These are phyloP conservation scores for Platycnemis pennipes DNA, from an alignment of 2,888 invertebrate genomes.

Conservation along the genomic window DNA sequence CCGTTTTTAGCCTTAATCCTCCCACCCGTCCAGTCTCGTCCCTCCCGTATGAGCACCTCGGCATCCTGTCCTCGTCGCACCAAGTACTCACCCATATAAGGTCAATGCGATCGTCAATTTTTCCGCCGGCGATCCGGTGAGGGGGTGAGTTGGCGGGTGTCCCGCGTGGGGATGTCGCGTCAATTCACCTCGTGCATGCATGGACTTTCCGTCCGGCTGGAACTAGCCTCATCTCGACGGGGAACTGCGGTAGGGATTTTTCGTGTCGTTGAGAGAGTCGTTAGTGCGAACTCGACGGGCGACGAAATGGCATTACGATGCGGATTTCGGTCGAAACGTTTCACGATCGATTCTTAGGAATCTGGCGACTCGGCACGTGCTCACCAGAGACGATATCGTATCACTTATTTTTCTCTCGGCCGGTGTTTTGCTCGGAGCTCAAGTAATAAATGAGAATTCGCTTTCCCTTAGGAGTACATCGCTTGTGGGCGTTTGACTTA, in stretches of 20 bases:
- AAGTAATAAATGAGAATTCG: background rate
- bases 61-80: conserved; percentile 19
- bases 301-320: background rate
- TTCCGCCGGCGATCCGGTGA: background rate
- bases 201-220: background rate
- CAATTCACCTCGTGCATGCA: background rate
- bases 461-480: background rate
- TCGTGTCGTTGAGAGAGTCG: background rate
- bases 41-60: background rate
- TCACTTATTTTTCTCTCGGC: background rate
- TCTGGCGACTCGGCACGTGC: background rate
- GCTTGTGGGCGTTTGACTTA: no score
- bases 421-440: background rate
- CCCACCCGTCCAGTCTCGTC: conserved; percentile 15
- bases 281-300: background rate
- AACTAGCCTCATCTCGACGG: background rate
- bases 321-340: background rate
- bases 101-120: conserved; percentile 64
- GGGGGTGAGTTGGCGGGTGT: background rate
- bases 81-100: conserved; percentile 42
- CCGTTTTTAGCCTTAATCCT: background rate
- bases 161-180: background rate
- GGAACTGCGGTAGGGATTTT: background rate
- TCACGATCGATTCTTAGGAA: background rate
- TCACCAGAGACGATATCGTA: background rate